Evolutionary conservation across 2,888 invertebrate species (phyloP).

Genomic region (Alentia gelatinosa): DNA sequence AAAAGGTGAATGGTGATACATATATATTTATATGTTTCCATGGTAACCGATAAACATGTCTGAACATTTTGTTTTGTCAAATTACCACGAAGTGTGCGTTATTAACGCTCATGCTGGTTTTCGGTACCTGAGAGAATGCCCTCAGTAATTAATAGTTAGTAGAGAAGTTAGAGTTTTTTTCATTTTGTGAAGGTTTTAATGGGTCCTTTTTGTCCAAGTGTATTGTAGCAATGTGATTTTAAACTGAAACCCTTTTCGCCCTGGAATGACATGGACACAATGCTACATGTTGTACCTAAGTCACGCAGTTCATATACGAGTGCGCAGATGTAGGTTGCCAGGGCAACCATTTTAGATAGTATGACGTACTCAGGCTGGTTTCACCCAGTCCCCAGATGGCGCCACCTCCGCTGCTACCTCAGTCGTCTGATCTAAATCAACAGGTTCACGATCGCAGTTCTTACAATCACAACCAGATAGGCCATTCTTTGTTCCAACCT

Average conservation of each 20-base stretch:
- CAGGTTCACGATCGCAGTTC: background rate
- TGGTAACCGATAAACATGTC: background rate
- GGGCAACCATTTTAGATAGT: background rate
- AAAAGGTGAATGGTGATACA: background rate
- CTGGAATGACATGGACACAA: no score
- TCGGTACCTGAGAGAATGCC: constrained; percentile 1
- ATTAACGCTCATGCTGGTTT: background rate
- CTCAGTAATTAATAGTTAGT: no score
- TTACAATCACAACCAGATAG: no score
- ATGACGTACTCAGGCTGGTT: background rate
- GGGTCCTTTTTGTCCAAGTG: background rate
- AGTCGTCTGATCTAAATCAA: background rate
- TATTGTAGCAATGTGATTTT: background rate
- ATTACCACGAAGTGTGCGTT: background rate
- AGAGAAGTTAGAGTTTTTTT: background rate
- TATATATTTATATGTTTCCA: background rate
- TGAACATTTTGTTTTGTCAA: background rate
- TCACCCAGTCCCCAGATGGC: background rate
- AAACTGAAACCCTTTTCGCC: background rate
- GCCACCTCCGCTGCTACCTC: constrained; percentile 1
- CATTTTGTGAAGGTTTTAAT: background rate
- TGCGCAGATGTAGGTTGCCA: background rate
- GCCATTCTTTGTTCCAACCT: no score
- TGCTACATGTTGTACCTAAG: no score
- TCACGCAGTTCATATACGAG: no score